Evolutionary conservation across 2,888 invertebrate species (phyloP).

Genomic region (Coelopa pilipes): DNA sequence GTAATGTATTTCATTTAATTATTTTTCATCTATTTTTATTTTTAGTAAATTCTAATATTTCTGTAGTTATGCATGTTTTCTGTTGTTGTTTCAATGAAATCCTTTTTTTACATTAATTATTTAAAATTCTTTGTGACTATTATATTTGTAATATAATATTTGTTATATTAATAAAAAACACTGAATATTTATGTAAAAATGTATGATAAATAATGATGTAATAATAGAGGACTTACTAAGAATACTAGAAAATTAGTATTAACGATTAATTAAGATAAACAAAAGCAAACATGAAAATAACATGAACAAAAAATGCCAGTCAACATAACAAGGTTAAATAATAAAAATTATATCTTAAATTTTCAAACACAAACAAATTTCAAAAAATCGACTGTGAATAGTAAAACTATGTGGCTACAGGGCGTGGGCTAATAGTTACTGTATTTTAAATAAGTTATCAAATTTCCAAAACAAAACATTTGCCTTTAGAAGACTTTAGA

Average conservation of each 20-base stretch:
- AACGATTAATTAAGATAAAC: neutral
- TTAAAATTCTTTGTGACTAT: conserved; percentile 26
- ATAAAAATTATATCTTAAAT: too few relatives aligned
- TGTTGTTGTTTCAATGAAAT: conserved; percentile 29
- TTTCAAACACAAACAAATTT: too few relatives aligned
- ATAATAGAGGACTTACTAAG: neutral
- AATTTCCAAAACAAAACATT: neutral
- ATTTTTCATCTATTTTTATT: conserved; percentile 46
- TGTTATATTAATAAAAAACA: conserved; percentile 8
- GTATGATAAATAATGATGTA: neutral
- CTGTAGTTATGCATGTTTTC: conserved; percentile 35
- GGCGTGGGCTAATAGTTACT: too few relatives aligned
- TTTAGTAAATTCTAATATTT: conserved; percentile 44
- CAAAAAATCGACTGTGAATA: too few relatives aligned
- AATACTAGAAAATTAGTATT: neutral
- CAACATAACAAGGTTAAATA: too few relatives aligned
- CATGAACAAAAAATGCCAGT: too few relatives aligned
- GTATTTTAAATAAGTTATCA: too few relatives aligned
- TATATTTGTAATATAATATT: conserved; percentile 17
- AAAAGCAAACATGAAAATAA: neutral
- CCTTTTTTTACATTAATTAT: conserved; percentile 34
- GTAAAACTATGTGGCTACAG: too few relatives aligned
- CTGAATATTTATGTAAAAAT: conserved; percentile 10
- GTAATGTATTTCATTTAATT: conserved; percentile 46
- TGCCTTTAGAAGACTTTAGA: neutral